Base-by-base conservation (phyloP, 2,888 invertebrate species). In the Hecatera dysodea region DNA sequence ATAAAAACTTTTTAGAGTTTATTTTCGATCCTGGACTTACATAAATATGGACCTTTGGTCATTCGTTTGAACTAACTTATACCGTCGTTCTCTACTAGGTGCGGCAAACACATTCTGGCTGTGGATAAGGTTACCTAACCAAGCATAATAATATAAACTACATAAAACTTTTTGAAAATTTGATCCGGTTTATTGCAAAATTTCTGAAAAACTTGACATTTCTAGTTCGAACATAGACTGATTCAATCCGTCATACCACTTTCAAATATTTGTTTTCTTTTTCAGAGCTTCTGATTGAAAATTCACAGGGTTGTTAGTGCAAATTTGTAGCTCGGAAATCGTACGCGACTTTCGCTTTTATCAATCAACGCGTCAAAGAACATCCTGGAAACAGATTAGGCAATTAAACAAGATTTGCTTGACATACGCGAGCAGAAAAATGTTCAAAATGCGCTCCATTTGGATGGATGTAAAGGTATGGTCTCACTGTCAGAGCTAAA, bases 321-420 rank as follows among this genome's bases (percentile, higher is more conserved):
- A 61, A 77, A 79, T 68, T 75, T 74, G 53, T 11, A 70, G 48
- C 60, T 48, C 2, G 15, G 27, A 52, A n/a, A 55, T 66, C 33
- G 62, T 27, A 8, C 17, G 27, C 9, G 22, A 61, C 27, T 60
- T 60, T 66, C 15, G 19, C 81, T 80, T 78, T 75, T 52, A 76
- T 75, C 77, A 80, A 76, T 78, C 78, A 78, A 69, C 12, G 61
- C 15, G 36, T 80, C 73, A 75, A 70, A 69, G 59, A 50, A 52
- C 64, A 67, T 53, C 24, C 80, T 65, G 52, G 24, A 53, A 44
- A 22, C 46, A 36, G 55, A 64, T 79, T 79, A 64, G 39, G 52
- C 46, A 52, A 55, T 73, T 67, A 52, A 48, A 64, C 63, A 27
- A 50, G 50, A 66, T 66, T 62, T 29, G 17, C 15, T 11, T 69